Evolutionary conservation across 1,140 invertebrate species (phyloP), one percentile per base, ranked within the genome.

Genomic region (Oryctes rhinoceros): DNA sequence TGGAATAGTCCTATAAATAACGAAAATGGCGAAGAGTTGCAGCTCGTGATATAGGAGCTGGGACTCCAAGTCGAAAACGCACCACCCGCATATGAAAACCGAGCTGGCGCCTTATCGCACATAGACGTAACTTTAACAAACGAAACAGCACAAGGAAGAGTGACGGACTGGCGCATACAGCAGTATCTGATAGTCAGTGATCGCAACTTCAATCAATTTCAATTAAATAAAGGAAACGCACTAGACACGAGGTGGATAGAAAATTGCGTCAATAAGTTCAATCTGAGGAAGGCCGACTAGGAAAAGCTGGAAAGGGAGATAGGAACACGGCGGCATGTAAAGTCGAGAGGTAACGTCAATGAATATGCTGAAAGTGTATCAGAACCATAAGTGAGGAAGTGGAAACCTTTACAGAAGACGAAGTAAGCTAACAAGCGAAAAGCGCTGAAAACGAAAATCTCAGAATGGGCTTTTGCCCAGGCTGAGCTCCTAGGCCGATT

Each of bases 121-220:
- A 78, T 78, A 15, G 77, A 78, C 15, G 53, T 78, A 0, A 24
- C 47, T 4, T 1, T 62, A n/a, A 65, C 4, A 4, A 78, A 65
- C 20, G 49, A 4, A 20, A 24, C 1, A 30, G 59, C 59, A 37
- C 13, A 37, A 4, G 48, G 48, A 4, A 13, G 59, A 18, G 4
- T 78, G 0, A n/a, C 4, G 2, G 11, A 78, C 48, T 78, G 77
- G 77, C 15, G 47, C 9, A 13, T 76, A 37, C 7, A 3, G 1
- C 4, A 9, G 18, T 3, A 76, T 9, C 5, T 35, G 20, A 78
- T 49, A 30, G 35, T 53, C 15, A 78, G 77, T 44, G 77, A 78
- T 13, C 77, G 59, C 20, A 78, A 78, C 24, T 6, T 30, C 4
- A 78, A 59, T 1, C 4, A 11, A 0, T 76, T 76, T 20, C 0